A percentile compares a stretch with the other conserved stretches of the same genome.
These are phyloP conservation scores for Habrosyne pyritoides DNA, from an alignment of 2,888 invertebrate genomes.

Conservation along the genomic window DNA sequence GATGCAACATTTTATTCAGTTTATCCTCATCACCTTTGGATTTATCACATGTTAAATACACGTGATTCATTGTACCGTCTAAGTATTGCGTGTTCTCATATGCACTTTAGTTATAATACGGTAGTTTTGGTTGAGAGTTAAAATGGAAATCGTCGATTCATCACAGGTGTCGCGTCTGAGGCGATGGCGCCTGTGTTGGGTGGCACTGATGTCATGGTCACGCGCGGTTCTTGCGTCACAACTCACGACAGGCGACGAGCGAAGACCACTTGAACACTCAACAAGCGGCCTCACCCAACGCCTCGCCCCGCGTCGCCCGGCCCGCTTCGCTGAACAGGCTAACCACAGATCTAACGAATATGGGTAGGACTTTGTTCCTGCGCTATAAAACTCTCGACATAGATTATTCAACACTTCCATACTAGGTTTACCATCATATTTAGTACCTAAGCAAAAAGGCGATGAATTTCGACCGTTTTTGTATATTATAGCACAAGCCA, in stretches of 20 bases:
- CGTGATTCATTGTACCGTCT: too few species aligned
- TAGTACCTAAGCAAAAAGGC: conserved; percentile 22
- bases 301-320: too few species aligned
- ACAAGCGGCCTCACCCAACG: conserved; percentile 39
- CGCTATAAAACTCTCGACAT: conserved; percentile 28
- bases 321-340: conserved; percentile 50
- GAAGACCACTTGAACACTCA: conserved; percentile 30
- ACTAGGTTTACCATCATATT: too few species aligned
- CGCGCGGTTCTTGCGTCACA: conserved; percentile 71
- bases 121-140: conserved; percentile 15
- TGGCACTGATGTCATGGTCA: conserved; percentile 72
- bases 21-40: not conserved
- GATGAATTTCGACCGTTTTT: conserved; percentile 35
- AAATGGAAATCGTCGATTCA: conserved; percentile 34
- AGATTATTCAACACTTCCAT: not conserved
- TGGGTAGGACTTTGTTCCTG: conserved; percentile 41
- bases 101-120: conserved; percentile 24
- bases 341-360: conserved; percentile 54
- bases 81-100: conserved; percentile 16
- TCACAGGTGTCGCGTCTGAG: conserved; percentile 55
- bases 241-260: conserved; percentile 14
- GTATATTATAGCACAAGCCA: conserved; percentile 46
- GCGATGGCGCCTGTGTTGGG: conserved; percentile 45
- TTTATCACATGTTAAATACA: conserved; percentile 20
- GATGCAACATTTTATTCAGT: too few species aligned